Evolutionary conservation across 2,797 vertebrate species (phyloP).

Genomic region (Melanotaenia nigrans): DNA sequence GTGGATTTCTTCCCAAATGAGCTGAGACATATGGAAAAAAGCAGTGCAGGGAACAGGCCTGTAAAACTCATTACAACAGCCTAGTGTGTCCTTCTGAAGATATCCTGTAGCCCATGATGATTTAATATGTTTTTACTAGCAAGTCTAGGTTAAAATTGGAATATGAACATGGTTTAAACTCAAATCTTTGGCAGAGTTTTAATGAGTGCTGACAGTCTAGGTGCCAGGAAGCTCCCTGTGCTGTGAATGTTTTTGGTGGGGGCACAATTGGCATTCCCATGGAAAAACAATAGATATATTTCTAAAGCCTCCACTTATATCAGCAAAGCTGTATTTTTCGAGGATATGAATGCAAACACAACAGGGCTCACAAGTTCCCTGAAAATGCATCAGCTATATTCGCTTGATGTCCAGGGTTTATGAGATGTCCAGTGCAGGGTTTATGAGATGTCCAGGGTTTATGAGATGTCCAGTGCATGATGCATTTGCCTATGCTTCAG

Average conservation of each 20-base stretch:
- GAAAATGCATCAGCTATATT: slow-evolving; percentile 3
- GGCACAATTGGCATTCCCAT: slow-evolving; percentile 8
- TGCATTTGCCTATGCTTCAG: slow-evolving; percentile 54
- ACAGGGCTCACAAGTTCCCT: background rate
- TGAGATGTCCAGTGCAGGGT: slow-evolving; percentile 39
- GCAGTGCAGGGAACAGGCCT: slow-evolving; percentile 53
- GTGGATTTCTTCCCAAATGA: slow-evolving; percentile 74
- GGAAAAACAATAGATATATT: slow-evolving; percentile 16
- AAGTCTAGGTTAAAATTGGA: slow-evolving; percentile 41
- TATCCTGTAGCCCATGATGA: slow-evolving; percentile 26
- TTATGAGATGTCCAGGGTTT: slow-evolving; percentile 37
- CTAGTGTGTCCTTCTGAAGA: slow-evolving; percentile 42
- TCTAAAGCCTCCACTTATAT: slow-evolving; percentile 6
- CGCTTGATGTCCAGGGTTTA: slow-evolving; percentile 25
- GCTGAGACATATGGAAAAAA: slow-evolving; percentile 53
- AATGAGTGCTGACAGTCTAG: slow-evolving; percentile 27
- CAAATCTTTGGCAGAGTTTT: slow-evolving; percentile 17
- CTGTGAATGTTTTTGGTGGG: slow-evolving; percentile 40
- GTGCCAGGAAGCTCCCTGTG: slow-evolving; percentile 32
- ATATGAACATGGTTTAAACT: slow-evolving; percentile 41
- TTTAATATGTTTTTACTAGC: slow-evolving; percentile 50
- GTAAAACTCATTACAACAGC: slow-evolving; percentile 70
- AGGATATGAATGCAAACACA: slow-evolving; percentile 3
- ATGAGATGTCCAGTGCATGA: slow-evolving; percentile 37
- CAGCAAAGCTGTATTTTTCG: slow-evolving; percentile 12